Percentiles rank a stretch among this genome's conserved stretches.
Evolutionary conservation across 2,113 vertebrate species (phyloP).

Genomic region (Rhea americana): DNA sequence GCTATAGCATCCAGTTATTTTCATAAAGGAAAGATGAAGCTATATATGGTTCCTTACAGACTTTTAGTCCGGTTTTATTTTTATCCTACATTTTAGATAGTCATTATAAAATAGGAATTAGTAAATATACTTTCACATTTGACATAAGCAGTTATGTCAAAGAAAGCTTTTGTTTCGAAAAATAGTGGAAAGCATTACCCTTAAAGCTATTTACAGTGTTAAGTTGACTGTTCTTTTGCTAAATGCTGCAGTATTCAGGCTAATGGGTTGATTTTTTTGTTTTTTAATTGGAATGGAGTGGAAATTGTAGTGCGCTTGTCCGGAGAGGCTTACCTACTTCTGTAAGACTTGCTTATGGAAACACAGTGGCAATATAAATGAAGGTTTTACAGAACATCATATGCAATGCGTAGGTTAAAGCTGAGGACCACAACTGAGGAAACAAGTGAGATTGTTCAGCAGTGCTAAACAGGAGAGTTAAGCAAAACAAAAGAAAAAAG

Average conservation of each 20-base stretch:
- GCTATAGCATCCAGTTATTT: not conserved
- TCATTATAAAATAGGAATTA: not conserved
- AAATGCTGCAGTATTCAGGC: not conserved
- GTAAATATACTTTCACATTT: not conserved
- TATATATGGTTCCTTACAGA: rapidly evolving
- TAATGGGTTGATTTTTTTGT: not conserved
- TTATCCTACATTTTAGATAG: not conserved
- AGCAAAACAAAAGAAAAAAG: not conserved
- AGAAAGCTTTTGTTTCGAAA: not conserved
- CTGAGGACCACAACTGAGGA: not conserved
- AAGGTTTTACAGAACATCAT: not conserved
- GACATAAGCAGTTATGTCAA: not conserved
- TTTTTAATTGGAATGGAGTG: not conserved
- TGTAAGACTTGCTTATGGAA: not conserved
- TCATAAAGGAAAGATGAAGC: not conserved
- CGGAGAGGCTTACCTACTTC: not conserved
- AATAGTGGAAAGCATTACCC: not conserved
- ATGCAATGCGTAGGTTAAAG: not conserved
- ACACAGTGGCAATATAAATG: not conserved
- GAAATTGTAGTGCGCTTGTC: not conserved
- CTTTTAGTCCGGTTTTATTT: not conserved
- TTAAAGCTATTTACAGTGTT: not conserved
- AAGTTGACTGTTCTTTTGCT: not conserved
- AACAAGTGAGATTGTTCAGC: not conserved
- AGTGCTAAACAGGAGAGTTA: not conserved